Evolutionary conservation across 2,888 invertebrate genomes (phyloP).

Genomic region (Drosophila trichaetosa): DNA sequence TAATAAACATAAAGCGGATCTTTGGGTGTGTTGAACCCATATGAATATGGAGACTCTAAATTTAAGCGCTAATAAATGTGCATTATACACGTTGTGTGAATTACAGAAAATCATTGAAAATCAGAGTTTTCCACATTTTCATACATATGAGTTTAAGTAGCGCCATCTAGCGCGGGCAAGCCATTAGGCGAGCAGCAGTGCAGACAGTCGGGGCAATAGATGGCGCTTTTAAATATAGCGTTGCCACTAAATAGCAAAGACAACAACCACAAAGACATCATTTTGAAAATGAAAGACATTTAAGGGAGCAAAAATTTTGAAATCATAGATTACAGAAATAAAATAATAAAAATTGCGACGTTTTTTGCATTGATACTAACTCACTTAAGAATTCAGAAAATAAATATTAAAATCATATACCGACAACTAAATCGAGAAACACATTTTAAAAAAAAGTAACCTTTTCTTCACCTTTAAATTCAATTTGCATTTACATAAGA

Average conservation of each 20-base stretch:
- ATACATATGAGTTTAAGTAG: background rate
- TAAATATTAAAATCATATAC: background rate
- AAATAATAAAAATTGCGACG: background rate
- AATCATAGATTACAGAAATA: background rate
- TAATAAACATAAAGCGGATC: background rate
- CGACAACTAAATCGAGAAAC: background rate
- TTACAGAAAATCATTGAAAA: background rate
- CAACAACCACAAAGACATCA: conserved; percentile 15
- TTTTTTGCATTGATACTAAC: background rate
- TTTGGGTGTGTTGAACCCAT: background rate
- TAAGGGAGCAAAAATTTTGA: background rate
- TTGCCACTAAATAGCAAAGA: conserved; percentile 26
- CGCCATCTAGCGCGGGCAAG: conserved; percentile 32
- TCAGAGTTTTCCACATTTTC: background rate
- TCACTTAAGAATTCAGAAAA: background rate
- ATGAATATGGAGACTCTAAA: background rate
- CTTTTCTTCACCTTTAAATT: background rate
- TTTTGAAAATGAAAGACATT: background rate
- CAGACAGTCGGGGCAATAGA: background rate
- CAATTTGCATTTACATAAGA: background rate
- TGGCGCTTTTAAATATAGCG: conserved; percentile 1
- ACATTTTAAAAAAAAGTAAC: background rate
- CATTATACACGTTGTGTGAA: background rate
- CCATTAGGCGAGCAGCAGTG: too few relatives aligned
- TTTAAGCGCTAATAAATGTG: background rate